Percentiles rank a stretch among this genome's conserved stretches.
Evolutionary conservation across 2,888 invertebrate genomes (phyloP).

Genomic region (Eupithecia tripunctaria): DNA sequence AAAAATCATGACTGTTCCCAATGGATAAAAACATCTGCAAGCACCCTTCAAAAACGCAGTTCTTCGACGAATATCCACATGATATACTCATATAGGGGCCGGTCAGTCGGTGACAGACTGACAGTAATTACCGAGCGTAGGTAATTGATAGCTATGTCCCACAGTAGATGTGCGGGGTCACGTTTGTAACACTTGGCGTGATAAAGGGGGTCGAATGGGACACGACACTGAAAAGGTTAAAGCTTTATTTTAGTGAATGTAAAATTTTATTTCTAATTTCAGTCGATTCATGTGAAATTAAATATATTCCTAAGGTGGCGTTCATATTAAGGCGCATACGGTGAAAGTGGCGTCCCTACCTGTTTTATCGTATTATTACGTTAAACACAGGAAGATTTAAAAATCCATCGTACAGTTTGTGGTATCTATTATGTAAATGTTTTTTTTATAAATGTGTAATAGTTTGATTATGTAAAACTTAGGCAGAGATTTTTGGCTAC

Average conservation of each 20-base stretch:
- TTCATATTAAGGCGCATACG: no score
- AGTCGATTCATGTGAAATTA: neutral
- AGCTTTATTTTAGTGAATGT: neutral
- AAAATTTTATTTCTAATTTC: neutral
- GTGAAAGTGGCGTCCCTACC: no score
- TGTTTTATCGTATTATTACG: no score
- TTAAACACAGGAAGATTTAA: no score
- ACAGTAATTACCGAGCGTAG: conserved; percentile 5
- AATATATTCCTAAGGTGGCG: no score
- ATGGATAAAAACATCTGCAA: neutral
- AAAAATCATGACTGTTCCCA: no score
- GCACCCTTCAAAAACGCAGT: neutral
- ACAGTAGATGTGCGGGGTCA: neutral
- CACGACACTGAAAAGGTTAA: neutral
- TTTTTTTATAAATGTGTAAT: no score
- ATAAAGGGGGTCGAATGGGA: neutral
- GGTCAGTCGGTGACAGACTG: neutral
- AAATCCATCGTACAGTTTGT: no score
- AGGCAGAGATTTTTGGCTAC: no score
- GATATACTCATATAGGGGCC: neutral
- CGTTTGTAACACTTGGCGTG: conserved; percentile 5
- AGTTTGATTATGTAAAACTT: no score
- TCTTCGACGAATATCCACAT: neutral
- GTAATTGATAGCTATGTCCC: conserved; percentile 11
- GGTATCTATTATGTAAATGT: no score